phyloP scores from a whole-genome alignment of 2,888 invertebrate genomes.

The Amblyjoppa fuscipennis region DNA sequence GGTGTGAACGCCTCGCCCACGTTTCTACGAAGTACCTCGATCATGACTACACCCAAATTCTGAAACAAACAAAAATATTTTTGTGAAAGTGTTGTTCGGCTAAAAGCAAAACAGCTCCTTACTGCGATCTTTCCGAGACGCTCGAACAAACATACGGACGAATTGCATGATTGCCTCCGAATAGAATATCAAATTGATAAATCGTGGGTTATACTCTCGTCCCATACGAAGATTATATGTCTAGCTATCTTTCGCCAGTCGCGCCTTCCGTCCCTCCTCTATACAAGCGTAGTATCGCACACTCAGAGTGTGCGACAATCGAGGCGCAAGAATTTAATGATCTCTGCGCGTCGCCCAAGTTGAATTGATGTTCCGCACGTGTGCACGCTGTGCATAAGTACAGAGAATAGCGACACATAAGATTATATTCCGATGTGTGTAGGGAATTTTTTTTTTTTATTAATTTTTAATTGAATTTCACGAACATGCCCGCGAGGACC shows the following conservation, averaged over 20 bases:
- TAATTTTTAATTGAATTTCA: conserved; percentile 36
- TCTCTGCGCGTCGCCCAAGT: conserved; percentile 41
- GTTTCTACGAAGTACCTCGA: conserved; percentile 83
- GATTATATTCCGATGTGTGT: conserved; percentile 21
- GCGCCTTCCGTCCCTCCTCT: neutral
- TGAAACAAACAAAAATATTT: conserved; percentile 73
- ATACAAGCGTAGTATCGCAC: neutral
- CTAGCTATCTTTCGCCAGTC: conserved; percentile 52
- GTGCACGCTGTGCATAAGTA: conserved; percentile 12
- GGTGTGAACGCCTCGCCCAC: conserved; percentile 84
- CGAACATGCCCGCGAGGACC: neutral
- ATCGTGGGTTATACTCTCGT: conserved; percentile 39
- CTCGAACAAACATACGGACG: conserved; percentile 32
- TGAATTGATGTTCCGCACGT: conserved; percentile 53
- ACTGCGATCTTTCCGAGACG: conserved; percentile 9
- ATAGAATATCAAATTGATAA: conserved; percentile 57
- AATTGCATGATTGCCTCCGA: conserved; percentile 55
- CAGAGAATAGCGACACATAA: conserved; percentile 4
- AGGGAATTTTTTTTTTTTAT: conserved; percentile 20
- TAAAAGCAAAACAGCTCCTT: neutral
- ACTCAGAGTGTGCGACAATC: conserved; percentile 34
- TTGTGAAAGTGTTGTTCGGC: neutral
- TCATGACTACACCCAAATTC: conserved; percentile 84
- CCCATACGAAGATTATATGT: conserved; percentile 37
- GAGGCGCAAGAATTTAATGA: conserved; percentile 62